phyloP scores from a whole-genome alignment of 2,113 vertebrate species.

The Larimichthys polyactis region DNA sequence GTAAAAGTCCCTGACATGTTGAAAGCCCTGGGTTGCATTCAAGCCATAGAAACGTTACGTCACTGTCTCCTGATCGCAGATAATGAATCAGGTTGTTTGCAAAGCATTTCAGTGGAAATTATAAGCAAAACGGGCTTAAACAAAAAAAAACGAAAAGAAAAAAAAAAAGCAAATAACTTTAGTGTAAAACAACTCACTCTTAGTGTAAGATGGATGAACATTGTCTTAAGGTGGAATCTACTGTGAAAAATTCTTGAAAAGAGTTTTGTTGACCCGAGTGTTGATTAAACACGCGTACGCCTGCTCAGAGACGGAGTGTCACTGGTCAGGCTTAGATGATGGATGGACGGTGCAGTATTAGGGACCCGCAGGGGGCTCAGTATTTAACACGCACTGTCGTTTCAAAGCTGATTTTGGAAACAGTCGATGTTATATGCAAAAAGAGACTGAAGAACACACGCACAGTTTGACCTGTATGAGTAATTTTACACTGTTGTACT shows the following conservation, averaged over 20 bases:
- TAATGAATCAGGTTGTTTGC: constrained; percentile 56
- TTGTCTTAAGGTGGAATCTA: constrained; percentile 67
- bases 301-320: constrained; percentile 44
- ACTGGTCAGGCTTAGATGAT: constrained; percentile 45
- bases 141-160: constrained; percentile 40
- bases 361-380: constrained; percentile 53
- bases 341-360: constrained; percentile 73
- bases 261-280: constrained; percentile 34
- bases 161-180: constrained; percentile 40
- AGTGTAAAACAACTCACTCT: constrained; percentile 51
- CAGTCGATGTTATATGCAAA: constrained; percentile 81
- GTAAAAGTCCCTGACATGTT: constrained; percentile 14
- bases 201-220: constrained; percentile 53
- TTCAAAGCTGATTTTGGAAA: constrained; percentile 71
- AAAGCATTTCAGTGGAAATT: constrained; percentile 55
- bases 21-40: constrained; percentile 66
- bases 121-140: constrained; percentile 33
- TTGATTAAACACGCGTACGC: constrained; percentile 50
- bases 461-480: constrained; percentile 73
- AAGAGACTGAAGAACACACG: constrained; percentile 59
- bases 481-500: constrained; percentile 73
- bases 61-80: constrained; percentile 56
- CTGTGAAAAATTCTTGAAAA: constrained; percentile 63
- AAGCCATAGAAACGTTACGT: constrained; percentile 78
- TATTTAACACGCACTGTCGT: constrained; percentile 75